phyloP scores from a whole-genome alignment of 1,140 invertebrate genomes.

The Neodiprion lecontei region DNA sequence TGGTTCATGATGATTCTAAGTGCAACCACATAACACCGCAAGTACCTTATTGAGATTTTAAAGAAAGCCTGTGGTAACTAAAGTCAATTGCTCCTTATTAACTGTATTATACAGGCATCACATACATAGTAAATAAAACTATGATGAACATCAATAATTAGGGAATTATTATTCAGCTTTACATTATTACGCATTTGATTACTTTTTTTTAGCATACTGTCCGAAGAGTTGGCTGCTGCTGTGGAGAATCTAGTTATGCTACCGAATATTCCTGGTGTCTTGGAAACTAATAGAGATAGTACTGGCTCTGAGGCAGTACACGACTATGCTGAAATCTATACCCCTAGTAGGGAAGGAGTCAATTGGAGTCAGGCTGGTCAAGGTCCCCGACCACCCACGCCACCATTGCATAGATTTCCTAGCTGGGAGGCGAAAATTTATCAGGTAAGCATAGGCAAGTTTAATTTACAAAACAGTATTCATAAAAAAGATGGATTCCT shows the following conservation, averaged over 20 bases:
- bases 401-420: conserved; percentile 87
- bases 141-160: not conserved
- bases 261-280: conserved; percentile 48
- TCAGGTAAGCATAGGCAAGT: conserved; percentile 62
- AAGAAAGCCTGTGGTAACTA: too few relatives aligned
- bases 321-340: conserved; percentile 93
- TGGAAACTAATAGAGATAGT: conserved; percentile 51
- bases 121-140: too few relatives aligned
- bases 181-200: not conserved
- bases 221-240: conserved; percentile 57
- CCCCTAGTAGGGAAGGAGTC: conserved; percentile 79
- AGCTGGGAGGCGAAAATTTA: conserved; percentile 96
- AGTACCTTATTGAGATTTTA: too few relatives aligned
- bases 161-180: not conserved
- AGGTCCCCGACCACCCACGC: conserved; percentile 78
- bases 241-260: conserved; percentile 58
- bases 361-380: conserved; percentile 55
- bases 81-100: too few relatives aligned
- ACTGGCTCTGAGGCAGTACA: conserved; percentile 74
- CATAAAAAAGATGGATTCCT: too few relatives aligned
- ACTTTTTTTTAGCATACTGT: conserved; percentile 44
- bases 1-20: too few relatives aligned
- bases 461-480: not conserved
- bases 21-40: too few relatives aligned
- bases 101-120: too few relatives aligned